Conservation (phyloP, 2,113 vertebrate species). For the Cyanoderma ruficeps region DNA sequence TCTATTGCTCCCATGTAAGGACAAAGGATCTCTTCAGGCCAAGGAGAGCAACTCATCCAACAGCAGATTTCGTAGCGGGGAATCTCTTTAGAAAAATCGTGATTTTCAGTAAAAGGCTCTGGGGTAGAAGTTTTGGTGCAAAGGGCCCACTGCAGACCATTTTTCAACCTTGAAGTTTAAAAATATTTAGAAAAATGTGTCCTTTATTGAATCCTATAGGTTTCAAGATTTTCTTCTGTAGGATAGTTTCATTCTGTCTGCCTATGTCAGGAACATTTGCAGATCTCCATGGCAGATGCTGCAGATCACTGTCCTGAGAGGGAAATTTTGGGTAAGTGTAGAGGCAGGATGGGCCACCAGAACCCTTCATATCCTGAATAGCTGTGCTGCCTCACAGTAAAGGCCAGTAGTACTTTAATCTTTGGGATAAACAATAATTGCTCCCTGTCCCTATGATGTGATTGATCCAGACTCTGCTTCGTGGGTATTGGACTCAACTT, state of each 20-base stretch:
- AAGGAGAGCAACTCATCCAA: neutral
- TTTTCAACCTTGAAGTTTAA: neutral
- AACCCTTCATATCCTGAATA: neutral
- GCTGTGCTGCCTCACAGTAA: neutral
- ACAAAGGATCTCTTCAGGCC: neutral
- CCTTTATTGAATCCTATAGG: neutral
- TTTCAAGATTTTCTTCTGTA: neutral
- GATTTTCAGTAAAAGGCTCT: neutral
- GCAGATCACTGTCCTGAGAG: neutral
- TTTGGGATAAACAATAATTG: neutral
- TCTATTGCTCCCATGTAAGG: neutral
- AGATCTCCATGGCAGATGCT: neutral
- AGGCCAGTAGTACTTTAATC: neutral
- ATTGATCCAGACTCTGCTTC: neutral
- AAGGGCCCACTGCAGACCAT: neutral
- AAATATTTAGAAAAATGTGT: neutral
- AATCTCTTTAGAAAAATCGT: neutral
- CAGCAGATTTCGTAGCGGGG: neutral
- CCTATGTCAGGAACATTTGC: neutral
- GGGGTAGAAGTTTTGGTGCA: neutral
- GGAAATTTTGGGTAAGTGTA: neutral
- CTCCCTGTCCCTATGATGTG: neutral
- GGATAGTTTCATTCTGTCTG: neutral
- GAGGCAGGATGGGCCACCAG: neutral
- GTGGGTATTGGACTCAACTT: neutral